A percentile compares a stretch with the other conserved stretches of the same genome.
phyloP scores from a whole-genome alignment of 92 coral and sea anemone species.

The Blastomussa wellsi region DNA sequence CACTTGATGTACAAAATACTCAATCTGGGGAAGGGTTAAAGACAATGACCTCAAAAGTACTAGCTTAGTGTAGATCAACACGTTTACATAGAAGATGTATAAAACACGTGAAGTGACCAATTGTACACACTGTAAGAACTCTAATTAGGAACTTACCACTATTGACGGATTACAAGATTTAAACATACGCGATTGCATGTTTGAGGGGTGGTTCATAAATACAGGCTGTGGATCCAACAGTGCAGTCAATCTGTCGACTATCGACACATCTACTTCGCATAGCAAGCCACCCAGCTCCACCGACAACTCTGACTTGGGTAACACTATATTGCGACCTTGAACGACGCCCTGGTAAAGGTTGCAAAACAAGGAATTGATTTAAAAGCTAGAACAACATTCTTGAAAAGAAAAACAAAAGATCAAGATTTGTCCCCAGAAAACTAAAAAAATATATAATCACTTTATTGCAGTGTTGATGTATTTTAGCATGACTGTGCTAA shows the following conservation, averaged over 20 bases:
- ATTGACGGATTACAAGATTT: constrained; percentile 76
- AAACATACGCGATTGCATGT: constrained; percentile 77
- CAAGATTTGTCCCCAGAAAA: too few relatives aligned
- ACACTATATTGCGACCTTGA: constrained; percentile 80
- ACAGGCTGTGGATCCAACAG: constrained; percentile 74
- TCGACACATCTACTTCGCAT: constrained; percentile 84
- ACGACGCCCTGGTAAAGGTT: constrained; percentile 67
- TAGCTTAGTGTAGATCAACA: too few relatives aligned
- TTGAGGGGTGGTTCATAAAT: constrained; percentile 66
- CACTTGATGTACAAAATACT: too few relatives aligned
- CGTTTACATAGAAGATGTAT: too few relatives aligned
- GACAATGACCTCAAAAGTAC: not conserved
- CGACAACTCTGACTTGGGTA: constrained; percentile 85
- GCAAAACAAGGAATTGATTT: not conserved
- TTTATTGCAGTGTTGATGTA: too few relatives aligned
- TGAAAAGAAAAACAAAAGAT: too few relatives aligned
- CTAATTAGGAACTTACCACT: constrained; percentile 62
- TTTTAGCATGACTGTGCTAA: too few relatives aligned
- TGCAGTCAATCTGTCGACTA: constrained; percentile 84
- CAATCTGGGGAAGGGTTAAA: not conserved
- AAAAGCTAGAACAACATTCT: not conserved
- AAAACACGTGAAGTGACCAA: not conserved
- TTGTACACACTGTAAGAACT: not conserved
- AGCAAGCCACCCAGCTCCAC: constrained; percentile 82
- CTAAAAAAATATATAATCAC: too few relatives aligned